Evolutionary conservation across 2,797 vertebrate genomes (phyloP).

Genomic region (Allenopithecus nigroviridis): DNA sequence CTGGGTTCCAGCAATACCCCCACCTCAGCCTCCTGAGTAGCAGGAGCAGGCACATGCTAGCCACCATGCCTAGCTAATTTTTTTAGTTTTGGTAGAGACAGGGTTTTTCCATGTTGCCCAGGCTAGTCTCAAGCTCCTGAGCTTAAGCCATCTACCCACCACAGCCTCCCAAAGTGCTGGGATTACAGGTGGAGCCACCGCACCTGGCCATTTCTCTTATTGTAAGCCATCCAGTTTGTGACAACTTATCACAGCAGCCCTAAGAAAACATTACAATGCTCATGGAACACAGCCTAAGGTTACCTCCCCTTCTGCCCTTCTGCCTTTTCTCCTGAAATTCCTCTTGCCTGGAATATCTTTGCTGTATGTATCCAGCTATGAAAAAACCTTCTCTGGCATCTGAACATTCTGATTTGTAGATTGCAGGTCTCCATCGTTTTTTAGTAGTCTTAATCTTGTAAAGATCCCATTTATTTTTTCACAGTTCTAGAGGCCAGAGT

Average conservation of each 20-base stretch:
- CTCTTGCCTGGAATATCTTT: background rate
- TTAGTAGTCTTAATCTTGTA: background rate
- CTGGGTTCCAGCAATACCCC: background rate
- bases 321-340: background rate
- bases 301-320: background rate
- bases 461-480: background rate
- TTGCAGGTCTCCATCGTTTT: background rate
- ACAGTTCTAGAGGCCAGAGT: background rate
- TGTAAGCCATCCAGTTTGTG: background rate
- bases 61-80: background rate
- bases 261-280: background rate
- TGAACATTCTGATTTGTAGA: background rate
- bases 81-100: background rate
- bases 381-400: background rate
- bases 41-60: background rate
- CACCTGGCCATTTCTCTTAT: background rate
- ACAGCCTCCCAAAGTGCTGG: background rate
- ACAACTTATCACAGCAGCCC: background rate
- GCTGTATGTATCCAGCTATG: background rate
- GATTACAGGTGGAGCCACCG: background rate
- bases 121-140: background rate
- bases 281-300: background rate
- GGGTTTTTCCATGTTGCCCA: background rate
- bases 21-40: background rate
- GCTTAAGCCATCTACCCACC: background rate